Evolutionary conservation across 1,140 invertebrate species (phyloP).

Genomic region (Stegodyphus dumicola): DNA sequence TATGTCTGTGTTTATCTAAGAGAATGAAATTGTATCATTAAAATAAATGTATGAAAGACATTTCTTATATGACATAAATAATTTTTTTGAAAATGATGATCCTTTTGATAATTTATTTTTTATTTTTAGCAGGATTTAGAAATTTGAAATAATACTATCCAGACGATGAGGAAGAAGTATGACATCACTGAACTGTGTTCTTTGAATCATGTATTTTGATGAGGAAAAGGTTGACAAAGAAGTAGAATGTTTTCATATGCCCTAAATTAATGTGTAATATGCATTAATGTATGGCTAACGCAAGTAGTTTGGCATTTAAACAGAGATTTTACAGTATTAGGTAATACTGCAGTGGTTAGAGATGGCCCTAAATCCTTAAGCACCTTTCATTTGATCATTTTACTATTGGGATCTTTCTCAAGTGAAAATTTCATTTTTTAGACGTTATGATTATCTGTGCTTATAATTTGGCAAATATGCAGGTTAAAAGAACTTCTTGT

Average conservation of each 20-base stretch:
- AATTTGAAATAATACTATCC: background rate
- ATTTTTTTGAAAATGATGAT: no score
- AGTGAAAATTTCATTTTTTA: slow-evolving; percentile 1
- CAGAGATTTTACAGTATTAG: slow-evolving; percentile 28
- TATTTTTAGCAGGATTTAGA: slow-evolving; percentile 9
- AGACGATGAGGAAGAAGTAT: background rate
- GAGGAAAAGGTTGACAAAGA: background rate
- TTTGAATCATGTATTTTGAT: background rate
- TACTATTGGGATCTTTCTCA: background rate
- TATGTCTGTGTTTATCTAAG: no score
- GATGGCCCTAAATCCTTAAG: background rate
- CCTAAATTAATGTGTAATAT: no score
- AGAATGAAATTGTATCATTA: no score
- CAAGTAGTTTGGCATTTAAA: slow-evolving; percentile 21
- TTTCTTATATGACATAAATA: no score
- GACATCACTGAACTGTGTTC: background rate
- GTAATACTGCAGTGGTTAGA: slow-evolving; percentile 33
- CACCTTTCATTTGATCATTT: background rate
- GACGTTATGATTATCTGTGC: background rate
- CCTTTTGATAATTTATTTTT: background rate
- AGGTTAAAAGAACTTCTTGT: background rate
- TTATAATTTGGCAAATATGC: slow-evolving; percentile 8
- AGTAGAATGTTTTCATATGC: background rate
- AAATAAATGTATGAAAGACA: no score
- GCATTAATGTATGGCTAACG: background rate